Percentiles rank a stretch among this genome's conserved stretches.
Conservation (phyloP, 2,888 invertebrate genomes). For the Pristionchus exspectatus region DNA sequence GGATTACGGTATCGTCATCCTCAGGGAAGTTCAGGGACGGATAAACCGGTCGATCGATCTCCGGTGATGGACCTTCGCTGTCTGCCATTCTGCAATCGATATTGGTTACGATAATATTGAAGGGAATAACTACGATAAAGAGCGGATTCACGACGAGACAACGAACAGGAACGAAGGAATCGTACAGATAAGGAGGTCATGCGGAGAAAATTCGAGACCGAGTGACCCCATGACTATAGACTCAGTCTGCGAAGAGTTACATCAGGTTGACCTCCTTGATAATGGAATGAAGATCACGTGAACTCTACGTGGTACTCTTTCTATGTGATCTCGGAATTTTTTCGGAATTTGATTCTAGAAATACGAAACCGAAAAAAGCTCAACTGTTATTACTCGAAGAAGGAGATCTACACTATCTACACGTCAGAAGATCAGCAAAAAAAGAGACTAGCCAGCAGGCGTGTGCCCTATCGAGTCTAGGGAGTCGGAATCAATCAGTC, state of each 20-base stretch:
- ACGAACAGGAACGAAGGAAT: neutral
- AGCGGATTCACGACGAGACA: no score
- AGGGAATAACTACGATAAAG: no score
- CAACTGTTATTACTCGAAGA: no score
- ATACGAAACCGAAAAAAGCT: no score
- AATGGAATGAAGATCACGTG: neutral
- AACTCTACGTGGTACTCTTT: neutral
- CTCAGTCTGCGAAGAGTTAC: neutral
- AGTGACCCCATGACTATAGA: neutral
- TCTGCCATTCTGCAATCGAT: slow-evolving; percentile 27
- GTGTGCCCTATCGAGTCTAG: neutral
- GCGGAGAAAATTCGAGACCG: neutral
- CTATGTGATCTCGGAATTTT: no score
- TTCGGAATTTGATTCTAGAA: no score
- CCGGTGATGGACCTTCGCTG: slow-evolving; percentile 7
- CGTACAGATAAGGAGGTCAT: neutral
- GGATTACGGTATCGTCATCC: slow-evolving; percentile 11
- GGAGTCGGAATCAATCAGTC: neutral
- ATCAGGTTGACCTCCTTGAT: neutral
- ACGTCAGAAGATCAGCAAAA: no score
- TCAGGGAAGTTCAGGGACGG: slow-evolving; percentile 27
- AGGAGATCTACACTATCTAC: no score
- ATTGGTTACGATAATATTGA: neutral
- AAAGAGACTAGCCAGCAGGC: neutral
- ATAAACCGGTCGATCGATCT: neutral